These are phyloP conservation scores for Celastrina argiolus DNA, from an alignment of 2,888 invertebrate genomes.

Conservation along the genomic window DNA sequence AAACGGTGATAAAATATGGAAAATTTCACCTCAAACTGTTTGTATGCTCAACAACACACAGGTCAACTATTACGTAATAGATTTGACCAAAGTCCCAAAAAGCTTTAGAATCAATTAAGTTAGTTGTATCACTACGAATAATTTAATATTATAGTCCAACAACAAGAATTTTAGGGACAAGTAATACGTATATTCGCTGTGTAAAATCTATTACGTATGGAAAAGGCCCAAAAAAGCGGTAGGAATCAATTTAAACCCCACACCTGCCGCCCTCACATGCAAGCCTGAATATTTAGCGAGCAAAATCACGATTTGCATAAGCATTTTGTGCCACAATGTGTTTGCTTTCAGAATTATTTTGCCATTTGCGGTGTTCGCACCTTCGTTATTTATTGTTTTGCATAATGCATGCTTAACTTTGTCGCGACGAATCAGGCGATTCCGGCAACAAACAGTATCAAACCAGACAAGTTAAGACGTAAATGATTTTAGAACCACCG, in stretches of 20 bases:
- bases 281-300: conserved; percentile 34
- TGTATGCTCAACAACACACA: too few species aligned
- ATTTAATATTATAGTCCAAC: too few species aligned
- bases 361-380: conserved; percentile 39
- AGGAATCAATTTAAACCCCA: conserved; percentile 32
- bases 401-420: conserved; percentile 18
- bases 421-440: not conserved
- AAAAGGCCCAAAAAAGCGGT: conserved; percentile 8
- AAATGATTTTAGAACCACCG: too few species aligned
- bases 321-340: conserved; percentile 43
- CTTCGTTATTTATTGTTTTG: conserved; percentile 27
- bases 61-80: too few species aligned
- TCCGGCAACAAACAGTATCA: too few species aligned
- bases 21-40: too few species aligned
- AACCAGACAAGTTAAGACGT: too few species aligned
- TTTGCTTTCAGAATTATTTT: conserved; percentile 41
- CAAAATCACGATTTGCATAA: conserved; percentile 56
- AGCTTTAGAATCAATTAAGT: too few species aligned
- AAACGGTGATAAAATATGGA: too few species aligned
- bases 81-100: too few species aligned
- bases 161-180: not conserved
- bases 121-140: too few species aligned
- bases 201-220: not conserved
- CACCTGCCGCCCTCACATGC: conserved; percentile 31
- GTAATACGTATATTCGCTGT: not conserved